Conservation (phyloP, 1,140 invertebrate genomes). For the Centruroides sculpturatus region DNA sequence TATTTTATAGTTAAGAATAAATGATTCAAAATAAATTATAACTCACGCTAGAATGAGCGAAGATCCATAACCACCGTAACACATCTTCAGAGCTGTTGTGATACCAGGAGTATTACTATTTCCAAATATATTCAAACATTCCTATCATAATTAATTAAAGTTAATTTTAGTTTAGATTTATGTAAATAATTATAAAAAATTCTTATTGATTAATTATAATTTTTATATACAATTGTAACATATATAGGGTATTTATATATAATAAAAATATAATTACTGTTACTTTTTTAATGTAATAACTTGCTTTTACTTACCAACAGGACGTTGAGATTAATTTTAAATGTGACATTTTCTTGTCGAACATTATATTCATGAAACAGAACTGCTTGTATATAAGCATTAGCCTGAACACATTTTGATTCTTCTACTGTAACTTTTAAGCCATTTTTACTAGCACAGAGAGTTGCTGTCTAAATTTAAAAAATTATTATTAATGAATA, state of each 20-base stretch:
- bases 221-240: no score
- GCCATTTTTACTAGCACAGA: constrained; percentile 64
- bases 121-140: constrained; percentile 84
- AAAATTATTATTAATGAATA: neutral
- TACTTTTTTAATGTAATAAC: no score
- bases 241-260: no score
- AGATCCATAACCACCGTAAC: constrained; percentile 53
- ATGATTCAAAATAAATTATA: neutral
- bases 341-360: constrained; percentile 47
- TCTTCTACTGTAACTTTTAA: constrained; percentile 86
- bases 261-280: no score
- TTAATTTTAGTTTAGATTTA: no score
- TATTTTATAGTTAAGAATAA: no score
- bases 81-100: constrained; percentile 54
- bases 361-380: constrained; percentile 49
- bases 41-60: constrained; percentile 52
- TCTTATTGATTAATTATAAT: no score
- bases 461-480: constrained; percentile 52
- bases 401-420: constrained; percentile 77
- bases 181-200: no score
- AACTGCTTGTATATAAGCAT: constrained; percentile 68
- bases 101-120: constrained; percentile 34
- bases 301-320: constrained; percentile 35
- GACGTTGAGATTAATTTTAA: constrained; percentile 65
- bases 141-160: constrained; percentile 25